Evolutionary conservation across 1,140 invertebrate genomes (phyloP).

Genomic region (Drusus annulatus): DNA sequence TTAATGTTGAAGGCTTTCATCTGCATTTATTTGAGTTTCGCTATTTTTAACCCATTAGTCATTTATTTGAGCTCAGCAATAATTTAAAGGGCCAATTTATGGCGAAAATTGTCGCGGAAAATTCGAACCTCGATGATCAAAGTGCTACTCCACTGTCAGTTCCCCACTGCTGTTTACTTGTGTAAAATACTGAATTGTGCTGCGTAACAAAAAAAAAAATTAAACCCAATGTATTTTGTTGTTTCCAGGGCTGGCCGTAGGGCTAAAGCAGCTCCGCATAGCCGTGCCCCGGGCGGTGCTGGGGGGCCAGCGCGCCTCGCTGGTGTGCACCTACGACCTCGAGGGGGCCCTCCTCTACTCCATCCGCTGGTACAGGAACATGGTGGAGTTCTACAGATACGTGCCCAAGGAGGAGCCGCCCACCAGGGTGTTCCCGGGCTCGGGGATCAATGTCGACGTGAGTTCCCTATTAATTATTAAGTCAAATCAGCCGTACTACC

Average conservation of each 20-base stretch:
- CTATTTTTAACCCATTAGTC: too few species aligned
- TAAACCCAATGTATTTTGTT: neutral
- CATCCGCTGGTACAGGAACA: conserved; percentile 87
- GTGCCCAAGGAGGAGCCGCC: conserved; percentile 80
- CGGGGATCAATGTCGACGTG: conserved; percentile 83
- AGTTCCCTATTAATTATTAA: conserved; percentile 72
- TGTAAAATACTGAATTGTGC: too few species aligned
- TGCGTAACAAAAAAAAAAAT: too few species aligned
- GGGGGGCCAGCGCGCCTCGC: conserved; percentile 78
- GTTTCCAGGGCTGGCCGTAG: conserved; percentile 74
- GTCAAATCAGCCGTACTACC: too few species aligned
- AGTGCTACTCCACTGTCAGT: too few species aligned
- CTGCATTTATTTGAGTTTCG: too few species aligned
- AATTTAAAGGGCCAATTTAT: too few species aligned
- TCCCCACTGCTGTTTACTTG: too few species aligned
- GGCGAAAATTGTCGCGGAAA: too few species aligned
- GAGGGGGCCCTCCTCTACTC: conserved; percentile 84
- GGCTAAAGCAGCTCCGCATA: conserved; percentile 81
- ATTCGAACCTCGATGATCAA: too few species aligned
- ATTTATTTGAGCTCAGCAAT: too few species aligned
- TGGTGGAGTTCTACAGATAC: conserved; percentile 85
- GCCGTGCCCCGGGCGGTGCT: conserved; percentile 82
- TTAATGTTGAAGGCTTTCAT: too few species aligned
- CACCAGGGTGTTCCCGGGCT: conserved; percentile 79
- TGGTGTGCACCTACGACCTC: conserved; percentile 86